Evolutionary conservation across 2,113 vertebrate species (phyloP).

Genomic region (Cairina moschata): DNA sequence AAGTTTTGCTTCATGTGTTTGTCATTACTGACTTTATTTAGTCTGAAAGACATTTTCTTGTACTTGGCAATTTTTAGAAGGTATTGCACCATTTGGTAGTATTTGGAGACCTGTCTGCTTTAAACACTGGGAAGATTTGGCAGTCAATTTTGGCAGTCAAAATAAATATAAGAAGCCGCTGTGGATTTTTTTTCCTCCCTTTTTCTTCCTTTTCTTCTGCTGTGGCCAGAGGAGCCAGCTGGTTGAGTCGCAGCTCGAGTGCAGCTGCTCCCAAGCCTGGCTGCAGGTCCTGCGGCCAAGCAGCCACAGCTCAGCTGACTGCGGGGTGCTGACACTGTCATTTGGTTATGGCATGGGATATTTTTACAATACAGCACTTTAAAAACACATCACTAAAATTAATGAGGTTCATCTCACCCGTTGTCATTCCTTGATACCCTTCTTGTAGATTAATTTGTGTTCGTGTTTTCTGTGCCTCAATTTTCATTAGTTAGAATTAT

Average conservation of each 20-base stretch:
- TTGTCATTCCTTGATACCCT: neutral
- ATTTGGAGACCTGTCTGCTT: neutral
- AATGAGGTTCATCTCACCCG: neutral
- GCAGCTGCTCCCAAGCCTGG: neutral
- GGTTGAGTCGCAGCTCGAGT: accelerated
- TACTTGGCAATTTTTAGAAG: neutral
- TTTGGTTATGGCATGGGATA: too few relatives aligned
- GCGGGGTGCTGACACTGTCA: too few relatives aligned
- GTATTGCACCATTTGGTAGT: neutral
- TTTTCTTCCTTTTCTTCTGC: neutral
- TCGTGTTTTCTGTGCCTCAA: neutral
- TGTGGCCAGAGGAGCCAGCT: neutral
- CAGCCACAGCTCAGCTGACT: neutral
- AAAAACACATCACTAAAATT: too few relatives aligned
- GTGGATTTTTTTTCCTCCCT: too few relatives aligned
- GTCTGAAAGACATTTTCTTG: neutral
- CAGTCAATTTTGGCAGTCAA: neutral
- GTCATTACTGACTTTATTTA: neutral
- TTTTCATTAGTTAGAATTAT: neutral
- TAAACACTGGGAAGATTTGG: neutral
- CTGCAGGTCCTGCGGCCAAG: neutral
- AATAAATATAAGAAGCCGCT: neutral
- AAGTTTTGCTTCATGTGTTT: neutral
- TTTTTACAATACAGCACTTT: too few relatives aligned
- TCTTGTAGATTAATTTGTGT: neutral